Evolutionary conservation across 2,797 vertebrate species (phyloP), one percentile per base, ranked within the genome.

Genomic region (Halcyon leucocephala): DNA sequence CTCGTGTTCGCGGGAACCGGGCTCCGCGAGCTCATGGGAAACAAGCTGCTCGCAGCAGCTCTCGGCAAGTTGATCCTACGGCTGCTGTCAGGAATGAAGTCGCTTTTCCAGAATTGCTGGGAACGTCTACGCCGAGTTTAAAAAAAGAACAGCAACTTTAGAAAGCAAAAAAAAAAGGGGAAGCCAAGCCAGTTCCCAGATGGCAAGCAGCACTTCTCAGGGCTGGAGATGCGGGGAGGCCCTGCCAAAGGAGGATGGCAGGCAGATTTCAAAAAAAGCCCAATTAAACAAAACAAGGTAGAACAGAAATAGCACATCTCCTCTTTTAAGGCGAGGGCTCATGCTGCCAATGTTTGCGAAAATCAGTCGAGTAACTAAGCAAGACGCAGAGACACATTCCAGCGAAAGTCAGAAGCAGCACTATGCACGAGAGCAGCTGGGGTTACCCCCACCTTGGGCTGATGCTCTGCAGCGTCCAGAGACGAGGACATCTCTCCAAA

Each of bases 1-100:
- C 54, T 0, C 1, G 20, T 2, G 0, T 4, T 5, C 9, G 54
- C 41, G 8, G 49, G 20, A 57, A 8, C 64, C 4, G 28, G 35
- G 67, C 60, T 55, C 41, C 49, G 8, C 0, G 12, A 49, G 55
- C 55, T 54, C n/a, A 33, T 9, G n/a, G 55, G 55, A 33, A 57
- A 33, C 20, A 20, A 37, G 74, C 62, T 7, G 31, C 84, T 37
- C 3, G 0, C 69, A 31, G 41, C 5, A n/a, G 16, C 61, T 18
- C 10, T 14, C 66, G 10, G 8, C 51, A 18, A 7, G 39, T 35
- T 19, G 15, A 15, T 55, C 10, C 2, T 2, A 35, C 0, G 16
- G 37, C 35, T 70, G 51, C 48, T 74, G 31, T 31, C 82, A 93
- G 62, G 52, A 79, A 51, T 42, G 10, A 61, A 62, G 55, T 14